Percentiles rank a stretch among this genome's conserved stretches.
Conservation (phyloP, 1,140 invertebrate species). For the Parapsyche elsis region DNA sequence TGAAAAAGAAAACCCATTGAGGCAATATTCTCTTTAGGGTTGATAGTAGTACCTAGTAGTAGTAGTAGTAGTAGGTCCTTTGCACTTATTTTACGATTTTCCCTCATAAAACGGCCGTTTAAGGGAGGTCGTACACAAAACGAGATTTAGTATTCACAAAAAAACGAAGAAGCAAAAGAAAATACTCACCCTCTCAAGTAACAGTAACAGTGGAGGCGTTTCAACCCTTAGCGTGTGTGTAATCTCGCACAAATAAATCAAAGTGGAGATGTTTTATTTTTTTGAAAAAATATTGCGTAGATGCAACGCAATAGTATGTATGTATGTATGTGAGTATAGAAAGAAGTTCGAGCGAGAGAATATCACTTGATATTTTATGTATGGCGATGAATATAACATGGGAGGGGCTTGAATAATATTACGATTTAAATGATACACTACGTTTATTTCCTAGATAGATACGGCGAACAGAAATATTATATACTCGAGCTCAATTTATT, state of each 20-base stretch:
- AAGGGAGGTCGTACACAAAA: too few species aligned
- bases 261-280: not conserved
- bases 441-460: not conserved
- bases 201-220: too few species aligned
- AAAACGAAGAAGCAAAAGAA: too few species aligned
- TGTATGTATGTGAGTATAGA: not conserved
- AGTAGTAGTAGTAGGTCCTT: too few species aligned
- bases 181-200: too few species aligned
- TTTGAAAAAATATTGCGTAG: not conserved
- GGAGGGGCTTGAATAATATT: constrained; percentile 23
- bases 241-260: constrained; percentile 15
- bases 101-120: too few species aligned
- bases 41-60: too few species aligned
- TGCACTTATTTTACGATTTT: too few species aligned
- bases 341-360: not conserved
- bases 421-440: constrained; percentile 23
- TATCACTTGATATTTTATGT: constrained; percentile 26
- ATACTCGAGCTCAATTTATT: too few species aligned
- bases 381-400: constrained; percentile 25
- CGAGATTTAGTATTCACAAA: too few species aligned
- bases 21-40: too few species aligned
- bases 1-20: too few species aligned
- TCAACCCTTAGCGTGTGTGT: not conserved
- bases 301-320: not conserved
- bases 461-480: not conserved